Percentiles rank a stretch among this genome's conserved stretches.
These are phyloP conservation scores for Ormyrus labotus DNA, from an alignment of 2,888 invertebrate genomes.

Conservation along the genomic window DNA sequence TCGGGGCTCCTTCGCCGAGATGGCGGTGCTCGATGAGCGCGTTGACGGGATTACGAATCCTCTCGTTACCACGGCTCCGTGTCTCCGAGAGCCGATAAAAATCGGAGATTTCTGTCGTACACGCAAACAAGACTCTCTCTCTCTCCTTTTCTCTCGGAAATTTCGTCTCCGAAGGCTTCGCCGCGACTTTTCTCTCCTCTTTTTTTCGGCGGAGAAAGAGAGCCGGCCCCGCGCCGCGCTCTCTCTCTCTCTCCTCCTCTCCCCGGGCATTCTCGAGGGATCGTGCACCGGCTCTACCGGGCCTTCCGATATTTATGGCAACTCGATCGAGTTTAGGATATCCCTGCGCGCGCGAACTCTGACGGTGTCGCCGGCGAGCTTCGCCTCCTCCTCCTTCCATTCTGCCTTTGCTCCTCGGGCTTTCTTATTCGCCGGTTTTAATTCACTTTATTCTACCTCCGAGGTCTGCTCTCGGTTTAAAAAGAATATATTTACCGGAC, in stretches of 20 bases:
- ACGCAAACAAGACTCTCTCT: conserved; percentile 62
- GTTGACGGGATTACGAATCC: conserved; percentile 65
- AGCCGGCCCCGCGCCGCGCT: conserved; percentile 19
- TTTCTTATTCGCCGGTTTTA: neutral
- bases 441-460: conserved; percentile 3
- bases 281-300: conserved; percentile 45
- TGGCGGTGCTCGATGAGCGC: conserved; percentile 59
- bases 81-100: conserved; percentile 65
- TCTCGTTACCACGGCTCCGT: conserved; percentile 62
- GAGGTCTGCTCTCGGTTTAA: neutral
- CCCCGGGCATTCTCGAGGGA: conserved; percentile 45
- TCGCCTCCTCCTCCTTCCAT: conserved; percentile 25
- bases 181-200: conserved; percentile 49
- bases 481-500: no score
- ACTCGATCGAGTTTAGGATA: conserved; percentile 60
- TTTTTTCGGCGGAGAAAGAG: conserved; percentile 23
- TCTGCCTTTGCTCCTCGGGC: neutral
- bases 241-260: conserved; percentile 16
- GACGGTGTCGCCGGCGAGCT: conserved; percentile 46
- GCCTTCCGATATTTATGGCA: conserved; percentile 58
- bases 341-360: conserved; percentile 47
- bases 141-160: conserved; percentile 29
- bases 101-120: conserved; percentile 68
- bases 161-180: conserved; percentile 29
- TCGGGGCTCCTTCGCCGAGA: conserved; percentile 29